Conservation (phyloP, 2,888 invertebrate species). For the Clanis bilineata region DNA sequence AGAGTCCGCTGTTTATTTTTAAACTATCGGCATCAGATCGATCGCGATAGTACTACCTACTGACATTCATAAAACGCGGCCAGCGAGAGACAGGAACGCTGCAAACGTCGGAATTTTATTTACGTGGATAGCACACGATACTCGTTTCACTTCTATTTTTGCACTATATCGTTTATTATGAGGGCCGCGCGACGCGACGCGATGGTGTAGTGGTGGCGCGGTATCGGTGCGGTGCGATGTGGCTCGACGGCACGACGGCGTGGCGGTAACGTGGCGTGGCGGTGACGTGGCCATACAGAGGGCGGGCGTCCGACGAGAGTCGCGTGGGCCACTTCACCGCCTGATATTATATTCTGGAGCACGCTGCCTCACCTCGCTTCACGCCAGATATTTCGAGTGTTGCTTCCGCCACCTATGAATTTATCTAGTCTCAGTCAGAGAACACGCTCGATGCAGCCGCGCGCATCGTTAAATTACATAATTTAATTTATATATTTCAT, state of each 20-base stretch:
- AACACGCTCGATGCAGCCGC: slow-evolving; percentile 69
- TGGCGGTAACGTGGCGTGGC: neutral
- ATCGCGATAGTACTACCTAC: slow-evolving; percentile 48
- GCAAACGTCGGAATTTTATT: slow-evolving; percentile 72
- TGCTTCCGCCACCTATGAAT: slow-evolving; percentile 77
- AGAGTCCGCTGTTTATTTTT: slow-evolving; percentile 57
- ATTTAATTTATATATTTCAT: neutral
- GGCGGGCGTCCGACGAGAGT: slow-evolving; percentile 47
- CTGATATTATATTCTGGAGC: slow-evolving; percentile 83
- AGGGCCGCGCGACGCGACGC: slow-evolving; percentile 50
- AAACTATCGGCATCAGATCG: slow-evolving; percentile 59
- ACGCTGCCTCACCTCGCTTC: slow-evolving; percentile 76
- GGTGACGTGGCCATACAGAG: slow-evolving; percentile 45
- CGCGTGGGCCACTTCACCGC: slow-evolving; percentile 70
- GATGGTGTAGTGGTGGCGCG: slow-evolving; percentile 32
- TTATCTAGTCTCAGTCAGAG: slow-evolving; percentile 76
- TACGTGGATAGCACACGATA: slow-evolving; percentile 65
- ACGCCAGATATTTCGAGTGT: slow-evolving; percentile 81
- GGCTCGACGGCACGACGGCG: too few relatives aligned
- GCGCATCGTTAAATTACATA: slow-evolving; percentile 51
- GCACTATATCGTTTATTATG: slow-evolving; percentile 74
- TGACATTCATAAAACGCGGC: slow-evolving; percentile 61
- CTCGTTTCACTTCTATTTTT: slow-evolving; percentile 75
- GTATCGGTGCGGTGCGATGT: neutral
- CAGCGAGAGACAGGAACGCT: slow-evolving; percentile 59